Conservation (phyloP, 2,113 vertebrate species). For the Odobenus rosmarus region DNA sequence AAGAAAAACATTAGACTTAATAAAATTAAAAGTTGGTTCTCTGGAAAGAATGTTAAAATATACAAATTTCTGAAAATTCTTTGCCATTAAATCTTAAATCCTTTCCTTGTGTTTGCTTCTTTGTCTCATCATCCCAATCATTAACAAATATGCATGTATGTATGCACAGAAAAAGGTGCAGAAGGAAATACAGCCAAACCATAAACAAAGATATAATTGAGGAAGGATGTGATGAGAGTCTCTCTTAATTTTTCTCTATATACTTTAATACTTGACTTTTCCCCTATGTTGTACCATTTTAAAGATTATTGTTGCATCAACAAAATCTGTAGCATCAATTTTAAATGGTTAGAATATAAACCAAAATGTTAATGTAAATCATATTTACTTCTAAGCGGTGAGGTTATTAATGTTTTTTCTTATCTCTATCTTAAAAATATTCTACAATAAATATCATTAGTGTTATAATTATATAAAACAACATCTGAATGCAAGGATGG, state of each 20-base stretch:
- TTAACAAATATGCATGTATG: background rate
- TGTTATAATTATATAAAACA: background rate
- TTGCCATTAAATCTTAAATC: background rate
- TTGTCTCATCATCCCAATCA: background rate
- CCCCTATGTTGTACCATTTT: background rate
- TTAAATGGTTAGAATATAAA: background rate
- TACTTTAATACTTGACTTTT: background rate
- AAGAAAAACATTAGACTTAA: background rate
- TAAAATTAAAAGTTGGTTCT: background rate
- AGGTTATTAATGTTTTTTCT: background rate
- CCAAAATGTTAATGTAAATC: background rate
- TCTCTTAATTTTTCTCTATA: background rate
- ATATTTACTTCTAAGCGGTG: background rate
- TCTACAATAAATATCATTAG: background rate
- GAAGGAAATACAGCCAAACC: background rate
- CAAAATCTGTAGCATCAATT: background rate
- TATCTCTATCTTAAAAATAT: background rate
- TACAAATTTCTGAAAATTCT: background rate
- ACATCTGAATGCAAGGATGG: background rate
- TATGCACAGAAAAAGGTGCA: background rate
- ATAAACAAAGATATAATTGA: background rate
- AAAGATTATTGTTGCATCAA: background rate
- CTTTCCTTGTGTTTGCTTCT: background rate
- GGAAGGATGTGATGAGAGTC: background rate
- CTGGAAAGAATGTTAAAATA: background rate